A percentile compares a stretch with the other conserved stretches of the same genome.
Conservation (phyloP, 2,888 invertebrate genomes). For the Oegoconia quadripuncta region DNA sequence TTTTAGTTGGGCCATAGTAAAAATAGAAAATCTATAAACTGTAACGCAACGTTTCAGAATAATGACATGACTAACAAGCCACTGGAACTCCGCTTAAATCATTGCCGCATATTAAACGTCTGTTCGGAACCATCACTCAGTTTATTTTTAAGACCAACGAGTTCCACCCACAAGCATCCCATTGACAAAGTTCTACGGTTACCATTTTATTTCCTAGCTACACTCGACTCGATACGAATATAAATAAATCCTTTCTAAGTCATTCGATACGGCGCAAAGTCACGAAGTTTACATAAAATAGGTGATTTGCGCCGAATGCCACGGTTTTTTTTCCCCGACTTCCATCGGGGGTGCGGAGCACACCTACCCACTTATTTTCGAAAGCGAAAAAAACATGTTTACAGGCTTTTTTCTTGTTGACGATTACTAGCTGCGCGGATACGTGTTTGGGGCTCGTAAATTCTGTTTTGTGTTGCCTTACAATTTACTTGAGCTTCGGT, state of each 20-base stretch:
- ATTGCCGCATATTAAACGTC: constrained; percentile 39
- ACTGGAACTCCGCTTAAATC: constrained; percentile 49
- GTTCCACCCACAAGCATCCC: constrained; percentile 47
- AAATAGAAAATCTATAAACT: constrained; percentile 17
- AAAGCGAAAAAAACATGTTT: constrained; percentile 67
- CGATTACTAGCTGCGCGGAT: constrained; percentile 33
- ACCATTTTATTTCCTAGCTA: constrained; percentile 41
- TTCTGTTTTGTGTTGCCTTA: constrained; percentile 53
- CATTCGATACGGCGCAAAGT: constrained; percentile 75
- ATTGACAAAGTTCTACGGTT: constrained; percentile 49
- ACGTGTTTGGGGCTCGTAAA: constrained; percentile 54
- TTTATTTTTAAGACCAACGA: constrained; percentile 52
- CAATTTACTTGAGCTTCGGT: constrained; percentile 37
- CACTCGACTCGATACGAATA: constrained; percentile 41
- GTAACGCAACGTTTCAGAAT: constrained; percentile 21
- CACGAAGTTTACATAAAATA: constrained; percentile 79
- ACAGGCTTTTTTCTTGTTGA: constrained; percentile 55
- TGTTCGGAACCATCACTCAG: constrained; percentile 30
- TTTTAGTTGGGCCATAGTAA: neutral
- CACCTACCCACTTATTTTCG: constrained; percentile 46
- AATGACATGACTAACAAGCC: constrained; percentile 49
- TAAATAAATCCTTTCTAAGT: constrained; percentile 75
- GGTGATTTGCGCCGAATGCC: constrained; percentile 71
- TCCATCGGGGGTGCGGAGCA: constrained; percentile 47
- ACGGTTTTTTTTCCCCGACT: constrained; percentile 56